phyloP scores from a whole-genome alignment of 2,113 vertebrate genomes.

The Calonectris borealis region DNA sequence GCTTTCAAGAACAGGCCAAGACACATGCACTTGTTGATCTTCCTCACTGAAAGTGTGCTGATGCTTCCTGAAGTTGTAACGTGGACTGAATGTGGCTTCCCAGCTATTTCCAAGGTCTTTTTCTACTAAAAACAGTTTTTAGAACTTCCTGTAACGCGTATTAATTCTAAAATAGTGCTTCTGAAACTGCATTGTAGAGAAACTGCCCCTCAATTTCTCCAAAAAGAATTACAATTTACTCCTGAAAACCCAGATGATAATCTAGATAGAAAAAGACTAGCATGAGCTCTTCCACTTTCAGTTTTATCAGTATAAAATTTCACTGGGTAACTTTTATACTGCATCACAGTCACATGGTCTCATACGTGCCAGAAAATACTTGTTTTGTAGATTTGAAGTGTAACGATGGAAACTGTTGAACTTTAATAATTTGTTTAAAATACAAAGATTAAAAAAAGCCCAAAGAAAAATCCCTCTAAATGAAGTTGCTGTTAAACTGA shows the following conservation, averaged over 20 bases:
- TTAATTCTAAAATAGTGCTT: background rate
- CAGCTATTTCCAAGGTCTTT: background rate
- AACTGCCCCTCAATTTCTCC: background rate
- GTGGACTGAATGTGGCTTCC: background rate
- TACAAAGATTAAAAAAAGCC: conserved; percentile 41
- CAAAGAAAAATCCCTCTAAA: conserved; percentile 19
- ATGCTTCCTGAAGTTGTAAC: background rate
- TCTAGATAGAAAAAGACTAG: conserved; percentile 17
- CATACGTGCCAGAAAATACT: conserved; percentile 41
- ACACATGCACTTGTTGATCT: background rate
- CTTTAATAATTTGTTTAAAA: conserved; percentile 45
- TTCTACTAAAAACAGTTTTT: background rate
- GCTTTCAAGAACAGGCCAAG: background rate
- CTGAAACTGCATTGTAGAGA: background rate
- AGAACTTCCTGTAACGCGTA: background rate
- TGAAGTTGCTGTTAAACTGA: conserved; percentile 23
- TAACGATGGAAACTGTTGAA: conserved; percentile 10
- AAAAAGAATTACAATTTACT: background rate
- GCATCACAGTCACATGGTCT: conserved; percentile 76
- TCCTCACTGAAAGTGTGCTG: background rate
- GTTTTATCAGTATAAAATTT: conserved; percentile 37
- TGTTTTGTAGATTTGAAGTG: background rate
- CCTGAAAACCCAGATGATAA: conserved; percentile 20
- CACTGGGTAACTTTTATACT: conserved; percentile 35
- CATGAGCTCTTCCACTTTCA: conserved; percentile 4